Base-by-base conservation (phyloP, 2,113 vertebrate species). In the Todiramphus saurophagus region DNA sequence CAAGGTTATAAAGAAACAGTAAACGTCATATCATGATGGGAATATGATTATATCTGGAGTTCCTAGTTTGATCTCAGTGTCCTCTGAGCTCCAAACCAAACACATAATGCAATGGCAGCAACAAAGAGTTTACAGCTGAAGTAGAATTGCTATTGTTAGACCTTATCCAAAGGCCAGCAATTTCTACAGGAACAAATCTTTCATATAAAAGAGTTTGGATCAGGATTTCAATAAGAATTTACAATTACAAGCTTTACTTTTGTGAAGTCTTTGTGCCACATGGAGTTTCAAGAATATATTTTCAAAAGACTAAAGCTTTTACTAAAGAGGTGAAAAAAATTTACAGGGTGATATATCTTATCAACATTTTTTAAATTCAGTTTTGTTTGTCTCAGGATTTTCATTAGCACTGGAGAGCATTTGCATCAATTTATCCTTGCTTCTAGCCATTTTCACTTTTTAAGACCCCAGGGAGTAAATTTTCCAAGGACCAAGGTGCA, bases 211-310 rank as follows among this genome's bases (percentile, higher is more conserved):
- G 11, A 3, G 1, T 41, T 58, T 66, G 48, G 30, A 80, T 69
- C 10, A 62, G 7, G 27, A 56, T 62, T 93, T 90, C 58, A 69
- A 7, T 37, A 35, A 39, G 20, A 79, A 88, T 86, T 85, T 66
- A 48, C 7, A 51, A 59, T 51, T 75, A 15, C 3, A 19, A 23
- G 13, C 9, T 56, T 86, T 83, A 56, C 3, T 69, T 76, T 63
- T 70, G 15, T 44, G 28, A 67, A 64, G 10, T 30, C 46, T 53
- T 59, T 50, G 7, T 55, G 23, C 10, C 6, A 37, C 0, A 0
- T 43, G 17, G 5, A 72, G 12, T 12, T 23, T 46, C 16, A 44
- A 58, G 23, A 83, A 80, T 6, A 7, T 85, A 12, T 77, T 83
- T 94, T 62, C 18, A 58, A 76, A 76, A 19, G 8, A 20, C 37